A percentile compares a stretch with the other conserved stretches of the same genome.
phyloP scores from a whole-genome alignment of 2,888 invertebrate species.

The Drymonia ruficornis region DNA sequence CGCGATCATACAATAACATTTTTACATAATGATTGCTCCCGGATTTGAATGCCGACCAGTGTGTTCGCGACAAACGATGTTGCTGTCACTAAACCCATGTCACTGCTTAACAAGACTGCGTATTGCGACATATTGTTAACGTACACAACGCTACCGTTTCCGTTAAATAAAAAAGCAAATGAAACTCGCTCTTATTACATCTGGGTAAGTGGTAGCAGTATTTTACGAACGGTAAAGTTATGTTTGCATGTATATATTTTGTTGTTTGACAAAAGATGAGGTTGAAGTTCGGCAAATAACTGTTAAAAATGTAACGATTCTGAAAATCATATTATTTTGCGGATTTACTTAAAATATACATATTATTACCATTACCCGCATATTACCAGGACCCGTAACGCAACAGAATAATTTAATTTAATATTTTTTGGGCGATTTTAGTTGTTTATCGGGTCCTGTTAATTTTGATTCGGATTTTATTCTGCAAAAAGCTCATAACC shows the following conservation, averaged over 20 bases:
- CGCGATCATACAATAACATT: not conserved
- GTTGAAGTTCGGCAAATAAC: conserved; percentile 41
- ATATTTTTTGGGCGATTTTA: no score
- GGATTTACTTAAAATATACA: no score
- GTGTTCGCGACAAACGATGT: conserved; percentile 44
- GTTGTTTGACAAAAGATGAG: conserved; percentile 48
- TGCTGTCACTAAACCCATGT: conserved; percentile 56
- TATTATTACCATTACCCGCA: no score
- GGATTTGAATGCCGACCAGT: conserved; percentile 44
- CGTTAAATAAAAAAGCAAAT: not conserved
- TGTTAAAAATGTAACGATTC: conserved; percentile 21
- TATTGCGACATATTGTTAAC: conserved; percentile 55
- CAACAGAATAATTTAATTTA: no score
- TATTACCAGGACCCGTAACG: no score
- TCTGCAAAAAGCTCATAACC: no score
- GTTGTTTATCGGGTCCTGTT: no score
- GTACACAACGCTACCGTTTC: conserved; percentile 34
- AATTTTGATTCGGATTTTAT: no score
- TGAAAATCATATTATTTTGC: no score
- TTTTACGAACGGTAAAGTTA: conserved; percentile 2
- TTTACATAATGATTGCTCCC: conserved; percentile 5
- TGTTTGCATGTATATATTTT: conserved; percentile 26
- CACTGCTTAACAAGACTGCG: conserved; percentile 57
- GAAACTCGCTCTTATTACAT: conserved; percentile 1
- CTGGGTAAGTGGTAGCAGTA: conserved; percentile 3